Evolutionary conservation across 2,888 invertebrate genomes (phyloP).

Genomic region (Altica lythri): DNA sequence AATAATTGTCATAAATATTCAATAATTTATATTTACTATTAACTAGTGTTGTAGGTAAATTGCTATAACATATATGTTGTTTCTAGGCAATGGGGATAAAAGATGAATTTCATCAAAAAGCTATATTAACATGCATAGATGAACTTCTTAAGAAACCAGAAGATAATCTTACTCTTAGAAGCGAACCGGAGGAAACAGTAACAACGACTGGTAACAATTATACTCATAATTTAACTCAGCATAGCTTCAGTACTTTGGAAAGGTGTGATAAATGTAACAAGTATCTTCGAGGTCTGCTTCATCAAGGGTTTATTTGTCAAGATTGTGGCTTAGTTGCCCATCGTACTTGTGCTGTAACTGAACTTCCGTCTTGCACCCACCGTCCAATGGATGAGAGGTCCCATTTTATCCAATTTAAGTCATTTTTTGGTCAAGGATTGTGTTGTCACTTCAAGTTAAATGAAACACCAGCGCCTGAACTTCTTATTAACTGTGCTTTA

Average conservation of each 20-base stretch:
- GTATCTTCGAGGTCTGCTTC: slow-evolving; percentile 69
- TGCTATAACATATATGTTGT: too few species aligned
- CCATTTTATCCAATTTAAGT: slow-evolving; percentile 47
- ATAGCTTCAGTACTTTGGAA: slow-evolving; percentile 70
- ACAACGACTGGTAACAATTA: slow-evolving; percentile 31
- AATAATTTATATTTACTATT: too few species aligned
- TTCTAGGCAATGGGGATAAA: slow-evolving; percentile 73
- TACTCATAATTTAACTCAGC: slow-evolving; percentile 62
- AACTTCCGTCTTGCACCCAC: slow-evolving; percentile 60
- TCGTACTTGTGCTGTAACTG: slow-evolving; percentile 69
- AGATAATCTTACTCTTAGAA: slow-evolving; percentile 37
- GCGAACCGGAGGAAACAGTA: slow-evolving; percentile 29
- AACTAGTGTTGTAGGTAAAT: too few species aligned
- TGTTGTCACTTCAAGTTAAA: slow-evolving; percentile 65
- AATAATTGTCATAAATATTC: background rate
- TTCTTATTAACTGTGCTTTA: slow-evolving; percentile 61
- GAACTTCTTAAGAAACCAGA: slow-evolving; percentile 61
- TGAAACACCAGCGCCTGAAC: slow-evolving; percentile 63
- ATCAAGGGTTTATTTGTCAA: slow-evolving; percentile 74
- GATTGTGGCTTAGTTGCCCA: slow-evolving; percentile 75
- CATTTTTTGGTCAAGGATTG: slow-evolving; percentile 68
- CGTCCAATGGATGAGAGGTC: slow-evolving; percentile 46
- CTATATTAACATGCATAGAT: slow-evolving; percentile 69
- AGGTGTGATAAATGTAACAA: slow-evolving; percentile 75
- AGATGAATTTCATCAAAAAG: slow-evolving; percentile 73